Conservation (phyloP, 92 coral and sea anemone genomes). For the Phenganax marumi region DNA sequence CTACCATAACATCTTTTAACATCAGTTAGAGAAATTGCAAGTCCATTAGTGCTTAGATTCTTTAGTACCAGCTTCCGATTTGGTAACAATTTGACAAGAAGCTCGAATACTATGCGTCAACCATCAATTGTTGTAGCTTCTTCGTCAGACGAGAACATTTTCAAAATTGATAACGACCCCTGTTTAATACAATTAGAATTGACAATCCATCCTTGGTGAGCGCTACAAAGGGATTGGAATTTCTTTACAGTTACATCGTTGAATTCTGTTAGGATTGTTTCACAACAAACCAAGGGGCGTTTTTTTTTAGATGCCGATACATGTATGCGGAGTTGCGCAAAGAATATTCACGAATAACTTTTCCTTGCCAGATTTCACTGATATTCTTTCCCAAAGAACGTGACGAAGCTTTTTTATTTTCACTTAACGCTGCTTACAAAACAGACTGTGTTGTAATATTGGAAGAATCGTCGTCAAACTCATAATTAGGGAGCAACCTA, state of each 20-base stretch:
- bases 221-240: background rate
- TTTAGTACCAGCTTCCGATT: conserved; percentile 11
- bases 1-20: background rate
- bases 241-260: background rate
- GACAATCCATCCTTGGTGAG: conserved; percentile 5
- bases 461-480: background rate
- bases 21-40: conserved; percentile 17
- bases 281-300: background rate
- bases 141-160: background rate
- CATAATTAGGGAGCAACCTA: conserved; percentile 9
- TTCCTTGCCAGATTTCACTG: conserved; percentile 1
- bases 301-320: background rate
- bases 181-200: background rate
- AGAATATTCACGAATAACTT: background rate
- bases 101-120: conserved; percentile 6
- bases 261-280: background rate
- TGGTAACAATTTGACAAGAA: conserved; percentile 1
- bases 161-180: background rate
- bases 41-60: conserved; percentile 13
- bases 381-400: background rate
- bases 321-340: background rate
- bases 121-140: conserved; percentile 1
- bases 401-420: background rate
- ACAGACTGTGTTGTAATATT: background rate
- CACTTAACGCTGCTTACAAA: background rate